Percentiles rank a stretch among this genome's conserved stretches.
Conservation (phyloP, 1,140 invertebrate species). For the Gryon sp. region DNA sequence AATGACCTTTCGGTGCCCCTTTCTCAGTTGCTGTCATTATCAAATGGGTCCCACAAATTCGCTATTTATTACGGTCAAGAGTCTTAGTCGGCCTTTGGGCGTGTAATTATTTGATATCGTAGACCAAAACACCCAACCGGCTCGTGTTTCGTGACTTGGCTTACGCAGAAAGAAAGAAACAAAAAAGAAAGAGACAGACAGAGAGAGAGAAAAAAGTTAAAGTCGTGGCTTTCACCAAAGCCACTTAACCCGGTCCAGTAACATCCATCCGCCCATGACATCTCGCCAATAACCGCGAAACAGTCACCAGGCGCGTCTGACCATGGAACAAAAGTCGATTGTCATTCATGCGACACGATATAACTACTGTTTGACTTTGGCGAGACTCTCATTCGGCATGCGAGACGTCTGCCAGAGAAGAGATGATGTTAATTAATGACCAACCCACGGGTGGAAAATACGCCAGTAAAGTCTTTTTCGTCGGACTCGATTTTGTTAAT, state of each 20-base stretch:
- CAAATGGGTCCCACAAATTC: slow-evolving; percentile 29
- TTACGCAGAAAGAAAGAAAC: no score
- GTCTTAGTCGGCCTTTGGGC: slow-evolving; percentile 7
- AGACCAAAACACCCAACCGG: slow-evolving; percentile 40
- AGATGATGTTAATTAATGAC: slow-evolving; percentile 13
- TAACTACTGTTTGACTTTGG: slow-evolving; percentile 18
- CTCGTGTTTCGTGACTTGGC: slow-evolving; percentile 45
- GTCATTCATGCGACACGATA: slow-evolving; percentile 30
- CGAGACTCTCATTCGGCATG: slow-evolving; percentile 4
- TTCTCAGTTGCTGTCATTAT: slow-evolving; percentile 11
- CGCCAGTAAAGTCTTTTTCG: background rate
- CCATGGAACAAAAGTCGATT: slow-evolving; percentile 13
- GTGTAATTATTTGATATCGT: slow-evolving; percentile 35
- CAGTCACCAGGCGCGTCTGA: background rate
- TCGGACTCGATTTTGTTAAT: background rate
- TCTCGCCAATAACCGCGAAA: slow-evolving; percentile 55
- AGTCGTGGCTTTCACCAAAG: slow-evolving; percentile 75
- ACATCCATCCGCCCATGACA: slow-evolving; percentile 76
- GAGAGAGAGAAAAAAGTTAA: no score
- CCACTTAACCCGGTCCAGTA: slow-evolving; percentile 79
- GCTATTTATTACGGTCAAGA: slow-evolving; percentile 24
- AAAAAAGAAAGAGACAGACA: no score
- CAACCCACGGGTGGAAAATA: background rate
- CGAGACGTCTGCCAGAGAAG: background rate
- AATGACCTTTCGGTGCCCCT: slow-evolving; percentile 2